Conservation (phyloP, 2,113 vertebrate genomes). For the Chionomys nivalis region DNA sequence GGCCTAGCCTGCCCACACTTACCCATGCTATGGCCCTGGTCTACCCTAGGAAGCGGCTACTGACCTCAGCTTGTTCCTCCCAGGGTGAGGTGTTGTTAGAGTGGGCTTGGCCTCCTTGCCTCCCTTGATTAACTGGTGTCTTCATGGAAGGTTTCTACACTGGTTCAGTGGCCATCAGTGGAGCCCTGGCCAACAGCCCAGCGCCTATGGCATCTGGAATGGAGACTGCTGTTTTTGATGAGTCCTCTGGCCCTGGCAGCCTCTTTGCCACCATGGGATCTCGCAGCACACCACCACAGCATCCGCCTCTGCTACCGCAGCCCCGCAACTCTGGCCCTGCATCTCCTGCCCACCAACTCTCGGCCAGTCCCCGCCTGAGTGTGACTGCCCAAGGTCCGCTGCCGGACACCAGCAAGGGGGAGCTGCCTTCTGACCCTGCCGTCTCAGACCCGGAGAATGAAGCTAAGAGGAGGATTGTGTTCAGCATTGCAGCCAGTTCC, state of each 20-base stretch:
- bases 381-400: slow-evolving; percentile 85
- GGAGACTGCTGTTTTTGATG: slow-evolving; percentile 90
- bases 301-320: slow-evolving; percentile 84
- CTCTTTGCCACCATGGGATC: slow-evolving; percentile 88
- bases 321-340: slow-evolving; percentile 83
- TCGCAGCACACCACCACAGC: slow-evolving; percentile 87
- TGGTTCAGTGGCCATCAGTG: slow-evolving; percentile 92
- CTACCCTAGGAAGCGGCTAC: background rate
- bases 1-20: background rate
- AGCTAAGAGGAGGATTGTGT: slow-evolving; percentile 92
- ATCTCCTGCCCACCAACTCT: slow-evolving; percentile 88
- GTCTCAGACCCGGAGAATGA: slow-evolving; percentile 93
- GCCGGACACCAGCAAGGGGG: slow-evolving; percentile 88
- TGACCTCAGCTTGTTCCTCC: background rate
- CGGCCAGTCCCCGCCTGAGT: slow-evolving; percentile 84
- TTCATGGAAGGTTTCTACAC: slow-evolving; percentile 88
- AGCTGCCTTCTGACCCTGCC: slow-evolving; percentile 84
- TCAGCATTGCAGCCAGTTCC: slow-evolving; percentile 91
- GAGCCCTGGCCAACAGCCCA: slow-evolving; percentile 89
- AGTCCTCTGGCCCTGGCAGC: slow-evolving; percentile 83
- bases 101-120: background rate
- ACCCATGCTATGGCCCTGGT: background rate
- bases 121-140: slow-evolving; percentile 32
- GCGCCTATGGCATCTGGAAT: slow-evolving; percentile 83
- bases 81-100: background rate